These are phyloP conservation scores for Drosophila barbarae DNA, from an alignment of 2,888 invertebrate genomes.

Conservation along the genomic window DNA sequence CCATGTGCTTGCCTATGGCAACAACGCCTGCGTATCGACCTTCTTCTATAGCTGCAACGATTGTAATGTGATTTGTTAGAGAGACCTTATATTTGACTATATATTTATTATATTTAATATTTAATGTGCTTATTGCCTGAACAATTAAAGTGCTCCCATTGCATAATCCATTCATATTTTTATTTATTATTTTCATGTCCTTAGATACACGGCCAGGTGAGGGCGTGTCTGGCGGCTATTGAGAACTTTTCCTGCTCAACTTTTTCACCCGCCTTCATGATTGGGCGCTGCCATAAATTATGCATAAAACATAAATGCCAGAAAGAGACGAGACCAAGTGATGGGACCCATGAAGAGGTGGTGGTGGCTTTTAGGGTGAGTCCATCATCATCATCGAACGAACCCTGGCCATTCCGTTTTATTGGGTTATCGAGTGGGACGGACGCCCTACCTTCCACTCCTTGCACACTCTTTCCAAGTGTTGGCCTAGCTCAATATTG, in stretches of 20 bases:
- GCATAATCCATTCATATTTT: background rate
- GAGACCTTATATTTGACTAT: too few species aligned
- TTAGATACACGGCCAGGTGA: conserved; percentile 19
- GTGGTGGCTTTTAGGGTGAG: conserved; percentile 20
- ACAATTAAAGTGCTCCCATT: background rate
- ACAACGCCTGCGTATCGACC: conserved; percentile 46
- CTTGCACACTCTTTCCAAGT: conserved; percentile 17
- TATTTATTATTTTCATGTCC: background rate
- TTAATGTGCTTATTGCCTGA: background rate
- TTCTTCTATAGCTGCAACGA: conserved; percentile 51
- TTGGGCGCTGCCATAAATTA: conserved; percentile 76
- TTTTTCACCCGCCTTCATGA: conserved; percentile 62
- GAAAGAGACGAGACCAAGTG: conserved; percentile 49
- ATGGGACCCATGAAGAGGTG: conserved; percentile 1
- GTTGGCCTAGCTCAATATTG: conserved; percentile 69
- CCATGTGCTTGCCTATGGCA: conserved; percentile 48
- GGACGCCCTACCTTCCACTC: background rate
- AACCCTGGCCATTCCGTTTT: conserved; percentile 25
- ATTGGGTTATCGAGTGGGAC: conserved; percentile 41
- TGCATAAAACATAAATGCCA: conserved; percentile 60
- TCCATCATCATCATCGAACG: conserved; percentile 26
- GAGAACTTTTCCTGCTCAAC: conserved; percentile 49
- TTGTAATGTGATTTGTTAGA: conserved; percentile 47
- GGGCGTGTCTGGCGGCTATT: conserved; percentile 62
- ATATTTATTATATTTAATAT: conserved; percentile 6